Conservation (phyloP, 2,113 vertebrate species). For the Strix uralensis region DNA sequence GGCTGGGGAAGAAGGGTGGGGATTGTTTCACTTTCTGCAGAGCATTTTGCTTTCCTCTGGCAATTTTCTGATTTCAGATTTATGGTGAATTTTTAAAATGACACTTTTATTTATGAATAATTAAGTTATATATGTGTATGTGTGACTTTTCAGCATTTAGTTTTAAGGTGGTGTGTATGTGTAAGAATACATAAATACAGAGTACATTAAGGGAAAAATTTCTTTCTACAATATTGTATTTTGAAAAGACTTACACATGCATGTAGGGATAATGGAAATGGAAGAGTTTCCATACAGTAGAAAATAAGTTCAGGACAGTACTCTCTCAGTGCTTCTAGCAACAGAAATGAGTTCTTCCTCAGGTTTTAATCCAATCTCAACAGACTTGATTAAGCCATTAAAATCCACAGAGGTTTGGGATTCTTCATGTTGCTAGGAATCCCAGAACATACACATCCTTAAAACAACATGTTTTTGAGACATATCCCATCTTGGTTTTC, state of each 20-base stretch:
- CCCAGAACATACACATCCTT: not conserved
- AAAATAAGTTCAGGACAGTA: not conserved
- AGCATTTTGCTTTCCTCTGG: not conserved
- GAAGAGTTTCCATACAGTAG: not conserved
- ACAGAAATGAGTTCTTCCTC: not conserved
- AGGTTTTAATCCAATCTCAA: not conserved
- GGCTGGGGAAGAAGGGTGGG: not conserved
- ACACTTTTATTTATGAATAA: not conserved
- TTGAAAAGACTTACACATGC: not conserved
- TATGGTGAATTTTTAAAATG: not conserved
- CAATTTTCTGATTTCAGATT: not conserved
- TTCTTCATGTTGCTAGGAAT: not conserved
- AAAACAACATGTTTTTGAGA: not conserved
- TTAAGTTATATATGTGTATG: not conserved
- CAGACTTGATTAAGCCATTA: not conserved
- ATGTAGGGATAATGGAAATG: not conserved
- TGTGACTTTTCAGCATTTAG: not conserved
- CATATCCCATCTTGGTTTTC: not conserved
- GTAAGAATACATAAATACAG: not conserved
- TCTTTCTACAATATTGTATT: not conserved
- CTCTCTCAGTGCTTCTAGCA: not conserved
- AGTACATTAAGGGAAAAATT: not conserved
- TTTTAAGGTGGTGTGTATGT: not conserved
- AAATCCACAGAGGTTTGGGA: constrained; percentile 6
- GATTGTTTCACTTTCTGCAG: not conserved